phyloP scores from a whole-genome alignment of 2,888 invertebrate species.

The Tenodera sinensis region DNA sequence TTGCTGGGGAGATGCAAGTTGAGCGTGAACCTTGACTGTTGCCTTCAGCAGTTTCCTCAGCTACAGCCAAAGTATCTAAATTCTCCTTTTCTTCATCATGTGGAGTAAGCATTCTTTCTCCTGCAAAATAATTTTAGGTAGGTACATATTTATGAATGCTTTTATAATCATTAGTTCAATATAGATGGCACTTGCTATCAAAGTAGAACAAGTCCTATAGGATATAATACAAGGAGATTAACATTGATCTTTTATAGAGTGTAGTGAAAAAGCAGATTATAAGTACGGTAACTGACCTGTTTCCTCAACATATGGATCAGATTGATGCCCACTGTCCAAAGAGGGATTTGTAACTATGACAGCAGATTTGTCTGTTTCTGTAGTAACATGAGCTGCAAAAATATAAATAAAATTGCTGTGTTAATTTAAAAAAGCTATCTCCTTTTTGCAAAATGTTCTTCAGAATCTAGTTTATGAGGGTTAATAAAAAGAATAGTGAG shows the following conservation, averaged over 20 bases:
- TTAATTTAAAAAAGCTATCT: neutral
- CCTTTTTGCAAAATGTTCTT: too few species aligned
- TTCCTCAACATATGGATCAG: slow-evolving; percentile 32
- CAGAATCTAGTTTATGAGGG: too few species aligned
- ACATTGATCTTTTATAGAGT: neutral
- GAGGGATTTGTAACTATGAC: slow-evolving; percentile 45
- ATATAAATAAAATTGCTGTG: neutral
- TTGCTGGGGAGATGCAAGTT: slow-evolving; percentile 79
- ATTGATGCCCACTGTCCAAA: slow-evolving; percentile 46
- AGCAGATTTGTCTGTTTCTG: neutral
- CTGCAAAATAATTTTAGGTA: slow-evolving; percentile 31
- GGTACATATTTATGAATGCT: neutral
- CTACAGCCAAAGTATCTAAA: slow-evolving; percentile 48
- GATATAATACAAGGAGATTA: neutral
- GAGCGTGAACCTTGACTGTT: slow-evolving; percentile 51
- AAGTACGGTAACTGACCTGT: slow-evolving; percentile 26
- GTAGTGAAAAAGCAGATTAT: too few species aligned
- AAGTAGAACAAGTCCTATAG: neutral
- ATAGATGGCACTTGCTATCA: neutral
- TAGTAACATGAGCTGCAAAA: neutral
- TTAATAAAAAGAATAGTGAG: too few species aligned
- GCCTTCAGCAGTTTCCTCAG: slow-evolving; percentile 40
- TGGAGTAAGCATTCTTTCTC: slow-evolving; percentile 50
- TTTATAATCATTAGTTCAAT: neutral
- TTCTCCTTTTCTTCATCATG: slow-evolving; percentile 62